These are phyloP conservation scores for Drosophila kambysellisi DNA, from an alignment of 2,888 invertebrate genomes.

Conservation along the genomic window DNA sequence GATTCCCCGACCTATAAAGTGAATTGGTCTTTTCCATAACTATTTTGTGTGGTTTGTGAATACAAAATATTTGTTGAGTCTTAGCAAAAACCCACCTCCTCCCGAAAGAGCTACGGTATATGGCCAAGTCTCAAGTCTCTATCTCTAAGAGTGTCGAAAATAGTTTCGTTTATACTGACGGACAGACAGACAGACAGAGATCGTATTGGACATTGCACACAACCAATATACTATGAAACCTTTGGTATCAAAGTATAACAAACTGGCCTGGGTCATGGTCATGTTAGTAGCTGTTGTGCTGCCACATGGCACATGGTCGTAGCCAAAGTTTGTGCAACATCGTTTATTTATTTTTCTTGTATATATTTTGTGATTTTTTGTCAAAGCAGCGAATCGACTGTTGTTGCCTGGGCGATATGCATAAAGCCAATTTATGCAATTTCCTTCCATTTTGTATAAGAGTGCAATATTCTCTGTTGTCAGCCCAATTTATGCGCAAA, in stretches of 20 bases:
- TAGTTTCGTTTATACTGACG: too few species aligned
- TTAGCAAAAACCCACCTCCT: neutral
- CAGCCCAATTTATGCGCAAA: conserved; percentile 60
- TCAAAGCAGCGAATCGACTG: conserved; percentile 9
- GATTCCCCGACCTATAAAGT: too few species aligned
- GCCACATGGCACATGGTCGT: conserved; percentile 3
- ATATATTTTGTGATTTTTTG: conserved; percentile 8
- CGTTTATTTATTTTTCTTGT: conserved; percentile 49
- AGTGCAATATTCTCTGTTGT: conserved; percentile 61
- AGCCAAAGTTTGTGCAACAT: conserved; percentile 7
- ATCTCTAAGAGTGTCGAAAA: too few species aligned
- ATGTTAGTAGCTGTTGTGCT: conserved; percentile 32
- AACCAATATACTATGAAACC: too few species aligned
- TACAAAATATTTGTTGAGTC: too few species aligned
- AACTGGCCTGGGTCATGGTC: conserved; percentile 20
- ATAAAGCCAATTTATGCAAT: conserved; percentile 68
- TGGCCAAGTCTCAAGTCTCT: too few species aligned
- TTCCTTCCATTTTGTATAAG: conserved; percentile 53
- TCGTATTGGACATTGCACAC: too few species aligned
- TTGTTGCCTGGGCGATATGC: conserved; percentile 58
- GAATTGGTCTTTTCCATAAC: too few species aligned
- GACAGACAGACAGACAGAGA: too few species aligned
- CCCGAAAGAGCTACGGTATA: neutral
- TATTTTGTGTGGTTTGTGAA: too few species aligned
- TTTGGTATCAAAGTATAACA: neutral